A percentile compares a stretch with the other conserved stretches of the same genome.
phyloP scores from a whole-genome alignment of 2,888 invertebrate genomes.

The Oligia fasciuncula region DNA sequence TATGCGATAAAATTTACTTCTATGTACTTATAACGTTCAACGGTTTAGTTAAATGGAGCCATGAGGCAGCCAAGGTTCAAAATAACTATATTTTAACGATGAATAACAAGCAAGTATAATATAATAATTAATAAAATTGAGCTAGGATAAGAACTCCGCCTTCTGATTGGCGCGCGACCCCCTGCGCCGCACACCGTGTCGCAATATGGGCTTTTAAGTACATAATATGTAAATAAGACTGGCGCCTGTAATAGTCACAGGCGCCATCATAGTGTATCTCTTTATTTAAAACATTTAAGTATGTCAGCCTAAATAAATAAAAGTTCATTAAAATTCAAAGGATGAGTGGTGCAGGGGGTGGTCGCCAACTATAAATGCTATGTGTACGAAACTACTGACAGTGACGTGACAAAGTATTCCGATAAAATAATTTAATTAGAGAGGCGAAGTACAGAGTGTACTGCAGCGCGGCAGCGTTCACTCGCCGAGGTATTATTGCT shows the following conservation, averaged over 20 bases:
- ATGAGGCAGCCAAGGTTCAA: conserved; percentile 65
- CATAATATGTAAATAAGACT: conserved; percentile 51
- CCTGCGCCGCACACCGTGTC: conserved; percentile 59
- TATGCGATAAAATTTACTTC: conserved; percentile 66
- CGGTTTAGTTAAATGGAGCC: conserved; percentile 60
- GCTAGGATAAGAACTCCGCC: conserved; percentile 83
- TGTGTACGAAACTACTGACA: conserved; percentile 43
- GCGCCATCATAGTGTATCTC: conserved; percentile 19
- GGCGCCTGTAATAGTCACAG: conserved; percentile 50
- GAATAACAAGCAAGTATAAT: conserved; percentile 84
- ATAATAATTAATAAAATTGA: conserved; percentile 87
- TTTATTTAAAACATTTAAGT: conserved; percentile 37
- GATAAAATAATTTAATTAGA: conserved; percentile 32
- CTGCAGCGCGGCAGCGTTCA: conserved; percentile 46
- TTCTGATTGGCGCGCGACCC: conserved; percentile 65
- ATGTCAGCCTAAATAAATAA: conserved; percentile 51
- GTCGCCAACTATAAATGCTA: conserved; percentile 54
- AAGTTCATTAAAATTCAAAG: conserved; percentile 38
- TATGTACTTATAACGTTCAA: conserved; percentile 65
- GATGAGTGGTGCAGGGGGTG: conserved; percentile 39
- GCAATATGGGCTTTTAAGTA: conserved; percentile 42
- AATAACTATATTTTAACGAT: conserved; percentile 76
- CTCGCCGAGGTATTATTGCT: conserved; percentile 63
- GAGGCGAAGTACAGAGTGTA: conserved; percentile 62
- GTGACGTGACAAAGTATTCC: conserved; percentile 47